Conservation (phyloP, 2,888 invertebrate species). For the Pycnomerus fuliginosus region DNA sequence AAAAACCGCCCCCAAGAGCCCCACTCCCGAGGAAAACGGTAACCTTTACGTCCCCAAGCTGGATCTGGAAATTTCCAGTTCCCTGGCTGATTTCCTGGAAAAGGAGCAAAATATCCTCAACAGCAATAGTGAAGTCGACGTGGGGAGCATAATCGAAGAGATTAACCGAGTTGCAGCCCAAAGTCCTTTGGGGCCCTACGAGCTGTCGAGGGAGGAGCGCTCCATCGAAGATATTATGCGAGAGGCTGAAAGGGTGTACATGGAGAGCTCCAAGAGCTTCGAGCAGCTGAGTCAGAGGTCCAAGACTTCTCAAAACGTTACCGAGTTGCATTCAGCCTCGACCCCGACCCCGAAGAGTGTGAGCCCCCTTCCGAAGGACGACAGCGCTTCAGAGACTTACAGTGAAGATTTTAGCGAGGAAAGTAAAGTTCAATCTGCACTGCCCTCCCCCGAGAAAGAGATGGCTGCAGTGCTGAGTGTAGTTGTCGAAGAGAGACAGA, state of each 20-base stretch:
- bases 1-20: constrained; percentile 37
- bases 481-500: constrained; percentile 5
- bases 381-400: constrained; percentile 38
- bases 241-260: constrained; percentile 59
- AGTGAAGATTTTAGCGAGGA: constrained; percentile 47
- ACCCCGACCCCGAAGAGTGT: constrained; percentile 50
- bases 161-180: constrained; percentile 59
- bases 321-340: constrained; percentile 41
- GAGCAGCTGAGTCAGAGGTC: constrained; percentile 51
- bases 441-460: constrained; percentile 15
- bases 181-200: constrained; percentile 51
- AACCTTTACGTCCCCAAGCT: constrained; percentile 31
- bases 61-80: constrained; percentile 41
- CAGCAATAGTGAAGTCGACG: constrained; percentile 54
- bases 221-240: constrained; percentile 61
- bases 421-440: constrained; percentile 34
- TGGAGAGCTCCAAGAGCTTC: constrained; percentile 53
- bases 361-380: constrained; percentile 48
- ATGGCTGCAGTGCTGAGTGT: constrained; percentile 7
- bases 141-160: constrained; percentile 69
- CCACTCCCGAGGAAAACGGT: constrained; percentile 26
- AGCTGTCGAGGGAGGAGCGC: constrained; percentile 53
- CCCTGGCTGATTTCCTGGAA: constrained; percentile 47
- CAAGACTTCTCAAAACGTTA: constrained; percentile 49
- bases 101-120: constrained; percentile 41